Evolutionary conservation across 1,140 invertebrate species (phyloP).

Genomic region (Lysiphlebus fabarum): DNA sequence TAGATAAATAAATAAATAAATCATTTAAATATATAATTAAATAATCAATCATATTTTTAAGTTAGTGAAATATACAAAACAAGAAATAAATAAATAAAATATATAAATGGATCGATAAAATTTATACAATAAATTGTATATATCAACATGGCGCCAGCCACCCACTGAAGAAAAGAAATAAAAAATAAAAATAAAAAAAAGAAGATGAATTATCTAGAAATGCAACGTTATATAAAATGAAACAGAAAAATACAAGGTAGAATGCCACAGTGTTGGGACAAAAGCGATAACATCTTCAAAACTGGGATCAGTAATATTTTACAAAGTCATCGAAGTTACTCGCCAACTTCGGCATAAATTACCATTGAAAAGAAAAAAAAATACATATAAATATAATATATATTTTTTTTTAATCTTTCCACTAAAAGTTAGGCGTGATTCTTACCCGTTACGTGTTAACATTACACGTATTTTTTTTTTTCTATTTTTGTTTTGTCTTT

Average conservation of each 20-base stretch:
- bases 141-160: constrained; percentile 16
- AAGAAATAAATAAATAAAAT: too few species aligned
- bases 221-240: constrained; percentile 17
- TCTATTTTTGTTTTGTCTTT: background rate
- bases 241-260: constrained; percentile 11
- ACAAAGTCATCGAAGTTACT: constrained; percentile 50
- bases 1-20: too few species aligned
- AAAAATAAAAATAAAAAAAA: constrained; percentile 1
- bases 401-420: too few species aligned
- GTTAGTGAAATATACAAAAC: too few species aligned
- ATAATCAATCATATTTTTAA: too few species aligned
- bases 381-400: constrained; percentile 1
- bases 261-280: constrained; percentile 27
- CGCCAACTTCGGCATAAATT: constrained; percentile 50
- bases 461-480: background rate
- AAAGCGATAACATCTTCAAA: constrained; percentile 42
- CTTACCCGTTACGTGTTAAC: background rate
- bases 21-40: too few species aligned
- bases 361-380: constrained; percentile 17
- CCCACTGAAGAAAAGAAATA: constrained; percentile 19
- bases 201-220: background rate
- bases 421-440: background rate
- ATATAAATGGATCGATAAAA: too few species aligned
- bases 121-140: too few species aligned
- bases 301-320: constrained; percentile 49